These are phyloP conservation scores for Epinephelus moara DNA, from an alignment of 2,113 vertebrate genomes.

Conservation along the genomic window DNA sequence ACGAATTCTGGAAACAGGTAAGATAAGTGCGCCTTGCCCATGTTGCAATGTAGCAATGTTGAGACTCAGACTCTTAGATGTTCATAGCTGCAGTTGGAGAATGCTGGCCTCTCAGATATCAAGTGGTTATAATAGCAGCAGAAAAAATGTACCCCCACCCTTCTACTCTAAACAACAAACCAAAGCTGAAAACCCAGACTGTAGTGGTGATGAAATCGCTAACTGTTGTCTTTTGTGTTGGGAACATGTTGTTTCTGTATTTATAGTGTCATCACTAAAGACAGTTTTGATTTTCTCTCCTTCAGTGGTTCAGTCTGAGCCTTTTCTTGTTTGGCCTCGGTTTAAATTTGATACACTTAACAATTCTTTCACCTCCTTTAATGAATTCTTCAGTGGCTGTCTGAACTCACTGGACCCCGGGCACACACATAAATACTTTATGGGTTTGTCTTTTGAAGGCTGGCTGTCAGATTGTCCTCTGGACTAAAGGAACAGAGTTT, in stretches of 20 bases:
- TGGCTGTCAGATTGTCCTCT: constrained; percentile 83
- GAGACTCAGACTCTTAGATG: neutral
- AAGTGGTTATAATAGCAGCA: neutral
- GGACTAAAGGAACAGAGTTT: constrained; percentile 75
- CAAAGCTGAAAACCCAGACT: constrained; percentile 21
- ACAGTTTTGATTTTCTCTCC: constrained; percentile 67
- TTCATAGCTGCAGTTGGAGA: neutral
- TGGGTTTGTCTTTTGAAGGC: constrained; percentile 85
- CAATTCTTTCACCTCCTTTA: constrained; percentile 84
- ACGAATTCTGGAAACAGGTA: constrained; percentile 90
- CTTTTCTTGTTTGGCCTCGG: constrained; percentile 78
- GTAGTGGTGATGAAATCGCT: constrained; percentile 44
- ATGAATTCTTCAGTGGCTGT: constrained; percentile 85
- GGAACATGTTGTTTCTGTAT: constrained; percentile 66
- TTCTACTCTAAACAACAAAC: constrained; percentile 5
- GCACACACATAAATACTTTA: constrained; percentile 82
- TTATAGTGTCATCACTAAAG: constrained; percentile 76
- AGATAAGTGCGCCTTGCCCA: constrained; percentile 32
- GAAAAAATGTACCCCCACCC: neutral
- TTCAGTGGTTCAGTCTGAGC: constrained; percentile 49
- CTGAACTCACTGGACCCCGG: constrained; percentile 80
- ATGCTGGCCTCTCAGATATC: neutral
- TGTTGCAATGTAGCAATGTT: too few species aligned
- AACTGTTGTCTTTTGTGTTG: constrained; percentile 51
- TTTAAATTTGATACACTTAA: constrained; percentile 81